These are phyloP conservation scores for Porites evermanni DNA, from an alignment of 92 coral and sea anemone species.

Conservation along the genomic window DNA sequence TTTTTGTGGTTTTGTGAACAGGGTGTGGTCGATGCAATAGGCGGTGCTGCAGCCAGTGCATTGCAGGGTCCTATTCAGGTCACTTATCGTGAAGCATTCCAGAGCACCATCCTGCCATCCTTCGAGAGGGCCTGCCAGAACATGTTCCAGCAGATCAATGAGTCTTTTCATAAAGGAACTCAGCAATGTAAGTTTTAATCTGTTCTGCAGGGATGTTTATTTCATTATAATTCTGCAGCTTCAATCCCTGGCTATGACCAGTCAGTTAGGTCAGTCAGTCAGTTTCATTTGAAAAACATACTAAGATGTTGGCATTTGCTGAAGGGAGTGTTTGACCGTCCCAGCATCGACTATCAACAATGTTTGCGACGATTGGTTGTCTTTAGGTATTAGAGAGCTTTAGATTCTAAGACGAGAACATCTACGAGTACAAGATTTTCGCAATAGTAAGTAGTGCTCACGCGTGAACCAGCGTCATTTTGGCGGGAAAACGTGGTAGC, in stretches of 20 bases:
- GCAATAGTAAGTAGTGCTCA: too few species aligned
- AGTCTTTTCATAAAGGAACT: conserved; percentile 90
- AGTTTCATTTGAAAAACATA: too few species aligned
- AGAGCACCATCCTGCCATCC: conserved; percentile 85
- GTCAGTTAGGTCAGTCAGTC: too few species aligned
- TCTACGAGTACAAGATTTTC: too few species aligned
- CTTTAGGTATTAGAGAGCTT: not conserved
- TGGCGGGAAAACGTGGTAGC: too few species aligned
- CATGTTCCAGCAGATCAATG: conserved; percentile 94
- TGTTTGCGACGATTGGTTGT: not conserved
- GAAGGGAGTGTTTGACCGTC: too few species aligned
- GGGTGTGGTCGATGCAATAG: conserved; percentile 94
- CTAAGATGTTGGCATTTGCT: too few species aligned
- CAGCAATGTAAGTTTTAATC: conserved; percentile 86
- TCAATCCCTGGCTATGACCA: too few species aligned
- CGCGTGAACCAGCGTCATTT: too few species aligned
- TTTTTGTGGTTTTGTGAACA: conserved; percentile 10
- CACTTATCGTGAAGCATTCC: conserved; percentile 85
- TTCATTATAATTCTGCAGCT: not conserved
- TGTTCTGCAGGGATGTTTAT: not conserved
- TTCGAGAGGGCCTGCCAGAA: conserved; percentile 91
- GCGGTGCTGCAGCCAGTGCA: conserved; percentile 81
- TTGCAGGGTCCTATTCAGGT: conserved; percentile 89
- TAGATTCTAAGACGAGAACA: too few species aligned
- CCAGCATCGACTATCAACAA: too few species aligned